Conservation (phyloP, 1,140 invertebrate genomes). For the Aphidius ervi region DNA sequence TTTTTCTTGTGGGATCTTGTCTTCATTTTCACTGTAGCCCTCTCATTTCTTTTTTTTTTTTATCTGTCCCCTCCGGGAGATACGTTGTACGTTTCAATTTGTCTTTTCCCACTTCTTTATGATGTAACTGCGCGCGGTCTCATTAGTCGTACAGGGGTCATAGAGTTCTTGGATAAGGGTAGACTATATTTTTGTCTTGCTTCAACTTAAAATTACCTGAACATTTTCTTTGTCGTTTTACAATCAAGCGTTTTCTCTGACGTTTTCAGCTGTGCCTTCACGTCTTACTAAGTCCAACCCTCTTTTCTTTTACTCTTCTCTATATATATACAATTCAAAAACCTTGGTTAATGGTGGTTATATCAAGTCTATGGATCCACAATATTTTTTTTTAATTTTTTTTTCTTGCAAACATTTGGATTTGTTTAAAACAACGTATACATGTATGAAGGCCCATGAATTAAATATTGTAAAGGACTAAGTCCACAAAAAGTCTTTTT, state of each 20-base stretch:
- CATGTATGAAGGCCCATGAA: fast-evolving
- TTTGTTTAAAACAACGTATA: no score
- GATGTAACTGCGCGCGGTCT: slow-evolving; percentile 47
- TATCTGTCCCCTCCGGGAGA: slow-evolving; percentile 34
- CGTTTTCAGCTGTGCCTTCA: background rate
- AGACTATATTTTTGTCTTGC: slow-evolving; percentile 16
- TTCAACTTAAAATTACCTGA: slow-evolving; percentile 1
- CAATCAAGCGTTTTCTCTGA: slow-evolving; percentile 43
- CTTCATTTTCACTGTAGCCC: slow-evolving; percentile 39
- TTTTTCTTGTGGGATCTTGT: slow-evolving; percentile 15
- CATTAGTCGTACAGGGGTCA: slow-evolving; percentile 40
- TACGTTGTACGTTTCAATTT: slow-evolving; percentile 50
- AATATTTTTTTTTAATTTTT: no score
- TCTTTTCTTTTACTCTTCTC: no score
- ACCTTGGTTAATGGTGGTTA: no score
- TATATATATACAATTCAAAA: no score
- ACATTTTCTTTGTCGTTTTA: slow-evolving; percentile 34
- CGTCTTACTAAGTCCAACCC: no score
- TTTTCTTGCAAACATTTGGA: no score
- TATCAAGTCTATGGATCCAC: no score
- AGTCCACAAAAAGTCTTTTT: no score
- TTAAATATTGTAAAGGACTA: no score
- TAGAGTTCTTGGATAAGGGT: no score
- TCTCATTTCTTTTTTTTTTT: slow-evolving; percentile 22
- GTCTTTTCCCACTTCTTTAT: slow-evolving; percentile 41